A percentile compares a stretch with the other conserved stretches of the same genome.
Conservation (phyloP, 2,797 vertebrate species). For the Pangasius krempfi region DNA sequence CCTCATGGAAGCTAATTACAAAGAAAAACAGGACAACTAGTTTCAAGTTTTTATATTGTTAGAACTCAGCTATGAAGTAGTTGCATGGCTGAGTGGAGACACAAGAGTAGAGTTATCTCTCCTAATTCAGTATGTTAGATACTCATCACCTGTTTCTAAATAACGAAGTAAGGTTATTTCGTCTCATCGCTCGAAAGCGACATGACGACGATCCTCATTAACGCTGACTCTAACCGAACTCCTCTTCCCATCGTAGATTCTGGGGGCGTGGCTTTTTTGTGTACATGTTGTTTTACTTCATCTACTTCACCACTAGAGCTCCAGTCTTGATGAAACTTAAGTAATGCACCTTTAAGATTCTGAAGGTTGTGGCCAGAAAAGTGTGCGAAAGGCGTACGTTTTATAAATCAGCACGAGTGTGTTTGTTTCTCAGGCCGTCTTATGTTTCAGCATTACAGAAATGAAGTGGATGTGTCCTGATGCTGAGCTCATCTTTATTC, state of each 20-base stretch:
- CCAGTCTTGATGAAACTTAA: background rate
- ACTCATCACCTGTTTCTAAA: background rate
- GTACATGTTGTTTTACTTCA: background rate
- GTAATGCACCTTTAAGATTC: background rate
- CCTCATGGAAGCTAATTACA: background rate
- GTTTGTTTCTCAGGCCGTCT: background rate
- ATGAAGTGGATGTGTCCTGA: background rate
- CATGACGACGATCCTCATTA: background rate
- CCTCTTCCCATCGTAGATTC: background rate
- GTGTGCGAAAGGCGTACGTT: background rate
- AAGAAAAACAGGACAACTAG: background rate
- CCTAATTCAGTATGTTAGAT: background rate
- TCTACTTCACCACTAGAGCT: background rate
- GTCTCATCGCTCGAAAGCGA: background rate
- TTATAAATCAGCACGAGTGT: background rate
- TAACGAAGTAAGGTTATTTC: background rate
- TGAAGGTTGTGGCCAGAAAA: background rate
- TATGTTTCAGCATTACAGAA: background rate
- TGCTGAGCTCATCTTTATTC: background rate
- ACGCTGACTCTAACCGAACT: background rate
- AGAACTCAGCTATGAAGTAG: background rate
- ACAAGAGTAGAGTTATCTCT: background rate
- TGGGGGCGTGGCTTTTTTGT: background rate
- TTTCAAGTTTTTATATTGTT: background rate
- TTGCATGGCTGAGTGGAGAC: background rate